Evolutionary conservation across 2,888 invertebrate species (phyloP), one percentile per base, ranked within the genome.

Genomic region (Piscicola geometra): DNA sequence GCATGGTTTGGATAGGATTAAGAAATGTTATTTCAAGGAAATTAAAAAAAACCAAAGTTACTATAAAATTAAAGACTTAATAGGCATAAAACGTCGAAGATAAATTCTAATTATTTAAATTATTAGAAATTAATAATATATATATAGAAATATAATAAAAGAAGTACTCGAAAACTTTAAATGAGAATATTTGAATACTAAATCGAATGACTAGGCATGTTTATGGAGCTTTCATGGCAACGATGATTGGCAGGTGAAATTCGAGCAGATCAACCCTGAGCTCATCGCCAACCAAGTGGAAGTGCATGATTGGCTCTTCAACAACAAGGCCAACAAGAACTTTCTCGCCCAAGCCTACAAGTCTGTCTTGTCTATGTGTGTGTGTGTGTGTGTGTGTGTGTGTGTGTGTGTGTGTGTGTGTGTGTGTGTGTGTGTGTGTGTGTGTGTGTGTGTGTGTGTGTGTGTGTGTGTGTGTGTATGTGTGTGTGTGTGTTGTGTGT

Each of bases 271-370:
- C 47, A 75, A 77, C 28, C 78, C 78, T 32, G 78, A 78, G 32
- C 67, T 36, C 33, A 78, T 78, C 3, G 75, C 77, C 41, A 78
- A 71, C 30, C 69, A 78, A 64, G 78, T 78, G 25, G 77, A 77
- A 52, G 66, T 64, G 12, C 69, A 78, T n/a, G 78, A 78, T 28
- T 78, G 75, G 76, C 71, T 78, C 60, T 78, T 78, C 74, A 30
- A 30, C 28, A 68, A 68, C 28, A 75, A 67, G 35, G 47, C 68
- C 3, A 75, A 78, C 68, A 75, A 70, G 50, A 64, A 75, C n/a
- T 35, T 68, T 0, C 41, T 78, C 15, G 68, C 75, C 35, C 76
- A 78, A 21, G 78, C 78, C 28, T 78, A 75, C 75, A 78, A 78
- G 78, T 78, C 30, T 60, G 75, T 73, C 9, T 67, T 64, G 3